Evolutionary conservation across 1,140 invertebrate genomes (phyloP).

Genomic region (Chlorops oryzae): DNA sequence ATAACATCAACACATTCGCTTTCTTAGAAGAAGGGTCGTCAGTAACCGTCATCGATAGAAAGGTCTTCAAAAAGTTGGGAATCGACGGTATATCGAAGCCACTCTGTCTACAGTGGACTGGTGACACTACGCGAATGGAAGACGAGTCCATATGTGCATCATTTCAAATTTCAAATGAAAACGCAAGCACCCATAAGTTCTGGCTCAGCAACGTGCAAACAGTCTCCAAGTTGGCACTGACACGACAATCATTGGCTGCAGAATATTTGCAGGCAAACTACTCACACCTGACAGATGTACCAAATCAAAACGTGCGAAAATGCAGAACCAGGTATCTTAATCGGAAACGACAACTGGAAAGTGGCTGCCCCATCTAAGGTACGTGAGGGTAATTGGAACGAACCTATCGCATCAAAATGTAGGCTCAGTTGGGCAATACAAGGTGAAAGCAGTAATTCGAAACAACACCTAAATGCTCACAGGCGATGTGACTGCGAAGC

Average conservation of each 20-base stretch:
- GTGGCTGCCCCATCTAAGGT: constrained; percentile 2
- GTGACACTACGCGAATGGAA: background rate
- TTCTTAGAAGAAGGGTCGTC: constrained; percentile 5
- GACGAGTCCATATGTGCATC: background rate
- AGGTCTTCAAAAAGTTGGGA: background rate
- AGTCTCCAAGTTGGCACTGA: too few relatives aligned
- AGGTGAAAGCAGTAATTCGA: too few relatives aligned
- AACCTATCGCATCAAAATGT: constrained; percentile 5
- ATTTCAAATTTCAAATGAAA: background rate
- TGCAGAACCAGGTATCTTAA: background rate
- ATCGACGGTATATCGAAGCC: background rate
- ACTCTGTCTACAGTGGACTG: constrained; percentile 2
- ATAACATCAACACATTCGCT: too few relatives aligned
- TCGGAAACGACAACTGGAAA: constrained; percentile 6
- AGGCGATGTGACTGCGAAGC: too few relatives aligned
- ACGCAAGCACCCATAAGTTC: background rate
- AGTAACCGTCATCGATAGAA: background rate
- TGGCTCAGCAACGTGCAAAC: background rate
- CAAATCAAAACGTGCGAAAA: background rate
- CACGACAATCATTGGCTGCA: too few relatives aligned
- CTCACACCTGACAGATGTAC: background rate
- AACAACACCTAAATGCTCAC: too few relatives aligned
- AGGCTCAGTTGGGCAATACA: background rate
- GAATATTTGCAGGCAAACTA: too few relatives aligned
- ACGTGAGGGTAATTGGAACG: background rate